Base-by-base conservation (phyloP, 1,140 invertebrate genomes). In the Pissodes strobi region DNA sequence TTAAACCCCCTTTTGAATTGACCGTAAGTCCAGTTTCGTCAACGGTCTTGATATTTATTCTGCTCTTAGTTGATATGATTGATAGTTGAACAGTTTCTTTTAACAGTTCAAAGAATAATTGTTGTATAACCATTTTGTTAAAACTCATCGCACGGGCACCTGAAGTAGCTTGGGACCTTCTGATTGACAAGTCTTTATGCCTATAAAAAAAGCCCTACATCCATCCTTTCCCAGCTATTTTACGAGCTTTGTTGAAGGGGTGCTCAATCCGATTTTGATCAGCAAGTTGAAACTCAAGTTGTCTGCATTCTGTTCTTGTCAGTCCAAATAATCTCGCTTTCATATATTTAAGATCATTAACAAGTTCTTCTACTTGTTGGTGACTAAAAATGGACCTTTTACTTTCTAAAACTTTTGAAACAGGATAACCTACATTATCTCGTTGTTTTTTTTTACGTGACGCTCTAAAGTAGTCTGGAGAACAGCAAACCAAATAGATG, bases 1-100 rank as follows among this genome's bases (percentile, higher is more conserved):
- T 80, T 43, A 61, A 46, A 17, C 75, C 74, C 66, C 78, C 79
- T 22, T 80, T 77, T 62, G 75, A 73, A 9, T 76, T 75, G 8
- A 73, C 64, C 12, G 70, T 60, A 21, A 71, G 19, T 6, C 48
- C 59, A 2, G 59, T 64, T 45, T 67, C 60, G 25, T 69, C 68
- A 13, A 52, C 37, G 48, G 67, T 69, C 53, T 65, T 75, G 21
- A n/a, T n/a, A 73, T 72, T 64, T 59, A 71, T 27, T 72, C 68
- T 22, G 74, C 69, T 9, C 67, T 73, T 39, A 74, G 63, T 27
- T 75, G 51, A 58, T 72, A n/a, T n/a, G n/a, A n/a, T n/a, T n/a
- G n/a, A 62, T 48, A 72, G 67, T 46, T 73, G 65, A 18, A 18
- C 48, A 37, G 34, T 22, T 18, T 74, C 64, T 49, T 59, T 67